A percentile compares a stretch with the other conserved stretches of the same genome.
These are phyloP conservation scores for Lethocerus indicus DNA, from an alignment of 1,140 invertebrate genomes.

Conservation along the genomic window DNA sequence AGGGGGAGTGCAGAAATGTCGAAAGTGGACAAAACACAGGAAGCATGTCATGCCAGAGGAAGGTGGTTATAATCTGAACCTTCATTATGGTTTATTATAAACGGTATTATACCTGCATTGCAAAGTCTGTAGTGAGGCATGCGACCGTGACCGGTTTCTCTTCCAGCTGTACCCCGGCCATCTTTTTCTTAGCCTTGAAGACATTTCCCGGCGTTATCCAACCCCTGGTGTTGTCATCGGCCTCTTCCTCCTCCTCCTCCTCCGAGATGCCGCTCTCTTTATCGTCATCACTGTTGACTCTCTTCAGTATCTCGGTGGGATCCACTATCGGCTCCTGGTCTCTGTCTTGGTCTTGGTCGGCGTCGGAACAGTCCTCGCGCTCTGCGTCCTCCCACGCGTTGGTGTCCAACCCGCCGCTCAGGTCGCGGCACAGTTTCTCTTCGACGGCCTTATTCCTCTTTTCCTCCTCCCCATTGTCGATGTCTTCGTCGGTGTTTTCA, in stretches of 20 bases:
- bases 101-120: conserved; percentile 74
- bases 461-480: conserved; percentile 20
- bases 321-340: too few relatives aligned
- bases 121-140: conserved; percentile 91
- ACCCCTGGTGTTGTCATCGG: conserved; percentile 46
- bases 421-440: conserved; percentile 1
- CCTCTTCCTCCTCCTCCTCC: conserved; percentile 15
- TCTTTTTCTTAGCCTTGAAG: conserved; percentile 45
- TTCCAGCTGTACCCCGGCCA: conserved; percentile 39
- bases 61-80: too few relatives aligned
- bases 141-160: conserved; percentile 44
- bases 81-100: too few relatives aligned
- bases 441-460: conserved; percentile 9
- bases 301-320: too few relatives aligned
- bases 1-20: too few relatives aligned
- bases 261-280: conserved; percentile 19
- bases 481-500: conserved; percentile 22
- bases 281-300: conserved; percentile 9
- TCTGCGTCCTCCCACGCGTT: conserved; percentile 10
- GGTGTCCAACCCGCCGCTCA: too few relatives aligned
- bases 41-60: too few relatives aligned
- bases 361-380: conserved; percentile 10
- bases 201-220: conserved; percentile 91
- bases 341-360: not conserved
- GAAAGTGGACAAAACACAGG: too few relatives aligned